phyloP scores from a whole-genome alignment of 2,113 vertebrate genomes.

The Balaeniceps rex region DNA sequence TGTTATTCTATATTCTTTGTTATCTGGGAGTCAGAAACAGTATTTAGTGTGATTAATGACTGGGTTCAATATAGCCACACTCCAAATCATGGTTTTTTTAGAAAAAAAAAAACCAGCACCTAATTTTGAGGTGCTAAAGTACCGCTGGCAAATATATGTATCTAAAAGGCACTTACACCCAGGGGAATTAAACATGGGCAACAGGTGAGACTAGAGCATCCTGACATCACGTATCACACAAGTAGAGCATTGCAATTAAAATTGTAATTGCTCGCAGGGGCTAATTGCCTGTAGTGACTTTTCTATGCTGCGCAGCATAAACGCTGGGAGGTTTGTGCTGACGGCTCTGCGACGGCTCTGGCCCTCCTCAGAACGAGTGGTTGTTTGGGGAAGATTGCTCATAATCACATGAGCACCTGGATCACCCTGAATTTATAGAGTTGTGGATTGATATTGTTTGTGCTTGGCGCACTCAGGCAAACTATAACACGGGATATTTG shows the following conservation, averaged over 20 bases:
- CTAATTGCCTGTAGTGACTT: not conserved
- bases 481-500: not conserved
- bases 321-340: not conserved
- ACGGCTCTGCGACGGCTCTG: not conserved
- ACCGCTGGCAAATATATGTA: not conserved
- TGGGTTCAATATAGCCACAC: not conserved
- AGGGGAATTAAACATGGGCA: not conserved
- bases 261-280: not conserved
- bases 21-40: not conserved
- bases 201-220: not conserved
- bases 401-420: not conserved
- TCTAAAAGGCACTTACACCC: not conserved
- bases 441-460: not conserved
- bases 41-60: not conserved
- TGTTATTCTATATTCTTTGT: not conserved
- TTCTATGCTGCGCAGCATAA: fast-evolving
- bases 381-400: not conserved
- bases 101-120: too few species aligned
- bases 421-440: not conserved
- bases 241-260: not conserved
- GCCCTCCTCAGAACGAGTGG: not conserved
- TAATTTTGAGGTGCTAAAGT: not conserved
- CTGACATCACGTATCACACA: not conserved
- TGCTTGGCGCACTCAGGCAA: fast-evolving
- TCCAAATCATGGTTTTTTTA: not conserved